These are phyloP conservation scores for Argya squamiceps DNA, from an alignment of 2,797 vertebrate species.

Conservation along the genomic window DNA sequence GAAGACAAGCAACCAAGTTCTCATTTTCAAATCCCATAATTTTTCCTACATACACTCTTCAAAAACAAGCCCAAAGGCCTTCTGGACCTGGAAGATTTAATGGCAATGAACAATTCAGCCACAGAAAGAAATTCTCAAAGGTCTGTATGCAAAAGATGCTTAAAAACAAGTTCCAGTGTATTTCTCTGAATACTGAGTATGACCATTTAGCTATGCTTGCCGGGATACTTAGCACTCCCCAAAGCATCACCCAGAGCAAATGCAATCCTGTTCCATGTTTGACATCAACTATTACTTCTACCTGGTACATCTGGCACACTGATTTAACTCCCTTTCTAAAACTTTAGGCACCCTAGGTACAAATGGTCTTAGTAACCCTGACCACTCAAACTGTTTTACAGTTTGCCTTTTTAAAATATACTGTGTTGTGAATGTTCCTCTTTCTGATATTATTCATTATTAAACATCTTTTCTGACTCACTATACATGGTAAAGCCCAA, in stretches of 20 bases:
- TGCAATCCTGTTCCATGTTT: background rate
- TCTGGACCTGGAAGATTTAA: background rate
- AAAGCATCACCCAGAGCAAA: background rate
- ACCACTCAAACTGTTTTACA: background rate
- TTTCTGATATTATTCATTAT: background rate
- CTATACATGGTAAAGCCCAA: background rate
- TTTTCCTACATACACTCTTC: background rate
- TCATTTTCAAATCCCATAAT: background rate
- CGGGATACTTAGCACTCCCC: rapidly evolving
- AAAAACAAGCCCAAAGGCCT: background rate
- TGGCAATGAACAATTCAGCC: background rate
- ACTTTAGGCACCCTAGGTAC: background rate
- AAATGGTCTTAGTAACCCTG: background rate
- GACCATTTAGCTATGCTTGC: background rate
- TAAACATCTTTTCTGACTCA: background rate
- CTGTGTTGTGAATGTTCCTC: background rate
- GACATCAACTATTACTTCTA: background rate
- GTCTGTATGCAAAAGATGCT: background rate
- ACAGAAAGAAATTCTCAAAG: background rate
- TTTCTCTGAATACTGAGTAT: background rate
- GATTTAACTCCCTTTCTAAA: background rate
- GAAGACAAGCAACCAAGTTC: background rate
- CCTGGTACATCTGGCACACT: background rate
- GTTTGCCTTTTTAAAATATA: background rate
- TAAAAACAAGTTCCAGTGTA: background rate